Evolutionary conservation across 1,140 invertebrate species (phyloP), one percentile per base, ranked within the genome.

Genomic region (Onthophagus taurus): DNA sequence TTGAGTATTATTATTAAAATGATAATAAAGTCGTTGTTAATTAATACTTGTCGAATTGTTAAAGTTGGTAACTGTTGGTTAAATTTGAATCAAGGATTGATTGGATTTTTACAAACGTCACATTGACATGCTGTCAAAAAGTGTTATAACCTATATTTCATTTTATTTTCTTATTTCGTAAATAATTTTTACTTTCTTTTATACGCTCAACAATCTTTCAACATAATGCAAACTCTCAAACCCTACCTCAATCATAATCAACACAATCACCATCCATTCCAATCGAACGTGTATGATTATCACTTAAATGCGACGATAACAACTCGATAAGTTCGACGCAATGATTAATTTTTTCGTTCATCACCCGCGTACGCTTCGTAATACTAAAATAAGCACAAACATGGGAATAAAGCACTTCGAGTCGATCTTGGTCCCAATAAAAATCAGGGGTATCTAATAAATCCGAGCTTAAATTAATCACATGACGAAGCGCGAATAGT

Each of bases 211-310:
- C n/a, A 55, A 64, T 50, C 58, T 53, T 42, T 88, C 81, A 24
- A 77, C 57, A 59, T 84, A 85, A 68, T 94, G 90, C 9, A 92
- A 61, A 42, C 79, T 71, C 70, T 94, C 90, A 66, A 95, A 92
- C 29, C 68, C 78, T 21, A 96, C 91, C 72, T 97, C 94, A 0
- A 94, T 82, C 76, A 93, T 81, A 64, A 97, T 97, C 13, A 97
- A 76, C 33, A 85, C 70, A 43, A 97, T 97, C 39, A 97, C 94
- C 85, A 97, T 95, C 87, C 87, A 89, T 67, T 97, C 94, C 1
- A 97, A 72, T 3, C 89, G 71, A 2, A 87, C 78, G 63, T 94
- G 89, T n/a, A 68, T 96, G 91, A 8, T 81, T 75, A 66, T 97
- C 91, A 48, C 83, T 91, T 8, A 96, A 71, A 72, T 95, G 86